Evolutionary conservation across 1,140 invertebrate species (phyloP).

Genomic region (Chironomus striatipennis): DNA sequence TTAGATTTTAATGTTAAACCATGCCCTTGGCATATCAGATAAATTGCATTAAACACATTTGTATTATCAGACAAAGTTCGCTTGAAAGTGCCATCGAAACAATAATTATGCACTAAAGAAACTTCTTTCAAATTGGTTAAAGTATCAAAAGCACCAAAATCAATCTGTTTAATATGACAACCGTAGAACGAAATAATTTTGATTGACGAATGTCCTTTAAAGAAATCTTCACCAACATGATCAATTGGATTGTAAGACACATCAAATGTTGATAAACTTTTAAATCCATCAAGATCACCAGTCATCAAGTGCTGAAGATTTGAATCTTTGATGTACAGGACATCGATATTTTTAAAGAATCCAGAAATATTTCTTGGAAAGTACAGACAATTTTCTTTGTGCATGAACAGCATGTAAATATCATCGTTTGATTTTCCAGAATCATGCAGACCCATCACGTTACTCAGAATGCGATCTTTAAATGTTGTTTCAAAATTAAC

Average conservation of each 20-base stretch:
- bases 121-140: background rate
- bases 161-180: background rate
- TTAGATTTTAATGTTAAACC: no score
- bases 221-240: background rate
- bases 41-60: no score
- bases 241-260: background rate
- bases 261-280: background rate
- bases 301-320: background rate
- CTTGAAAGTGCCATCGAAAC: background rate
- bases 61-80: no score
- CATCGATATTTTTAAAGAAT: background rate
- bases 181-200: background rate
- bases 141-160: background rate
- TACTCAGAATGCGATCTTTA: background rate
- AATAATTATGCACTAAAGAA: background rate
- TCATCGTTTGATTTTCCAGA: background rate
- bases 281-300: background rate
- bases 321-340: background rate
- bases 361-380: background rate
- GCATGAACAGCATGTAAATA: background rate
- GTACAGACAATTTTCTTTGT: background rate
- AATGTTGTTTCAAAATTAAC: background rate
- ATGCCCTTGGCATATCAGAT: no score
- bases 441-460: background rate
- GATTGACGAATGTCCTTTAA: conserved; percentile 16